Evolutionary conservation across 1,140 invertebrate genomes (phyloP).

Genomic region (Plutomurus gul): DNA sequence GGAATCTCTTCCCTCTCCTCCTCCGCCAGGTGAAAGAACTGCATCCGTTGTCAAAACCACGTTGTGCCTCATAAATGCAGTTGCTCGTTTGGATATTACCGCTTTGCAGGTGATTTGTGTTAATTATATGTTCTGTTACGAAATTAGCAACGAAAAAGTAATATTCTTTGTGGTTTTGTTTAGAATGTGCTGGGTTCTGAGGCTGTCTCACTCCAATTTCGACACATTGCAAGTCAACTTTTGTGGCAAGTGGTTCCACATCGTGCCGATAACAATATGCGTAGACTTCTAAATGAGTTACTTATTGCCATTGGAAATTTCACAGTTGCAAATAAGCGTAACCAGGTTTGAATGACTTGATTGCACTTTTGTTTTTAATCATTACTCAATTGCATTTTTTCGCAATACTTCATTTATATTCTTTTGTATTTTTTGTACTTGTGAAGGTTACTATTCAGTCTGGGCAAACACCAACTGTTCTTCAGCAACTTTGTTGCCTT

Average conservation of each 20-base stretch:
- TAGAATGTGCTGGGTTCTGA: constrained; percentile 79
- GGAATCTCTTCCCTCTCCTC: constrained; percentile 55
- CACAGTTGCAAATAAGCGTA: constrained; percentile 75
- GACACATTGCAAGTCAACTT: constrained; percentile 83
- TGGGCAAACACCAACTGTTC: constrained; percentile 78
- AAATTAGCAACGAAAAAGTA: not conserved
- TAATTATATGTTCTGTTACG: not conserved
- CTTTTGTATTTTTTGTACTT: constrained; percentile 31
- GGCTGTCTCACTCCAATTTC: constrained; percentile 81
- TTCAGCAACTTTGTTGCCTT: constrained; percentile 86
- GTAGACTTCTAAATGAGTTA: constrained; percentile 71
- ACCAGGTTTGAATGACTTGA: constrained; percentile 69
- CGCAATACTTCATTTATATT: not conserved
- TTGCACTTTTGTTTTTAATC: not conserved
- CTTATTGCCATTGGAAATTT: constrained; percentile 81
- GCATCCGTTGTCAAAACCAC: constrained; percentile 64
- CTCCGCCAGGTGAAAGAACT: constrained; percentile 62
- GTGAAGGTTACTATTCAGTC: constrained; percentile 76
- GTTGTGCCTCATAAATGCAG: constrained; percentile 71
- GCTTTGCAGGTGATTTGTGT: constrained; percentile 72
- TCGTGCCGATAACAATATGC: constrained; percentile 56
- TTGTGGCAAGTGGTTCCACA: constrained; percentile 74
- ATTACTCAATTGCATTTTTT: not conserved
- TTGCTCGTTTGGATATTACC: constrained; percentile 74
- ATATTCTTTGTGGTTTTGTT: not conserved